Percentiles rank a stretch among this genome's conserved stretches.
Evolutionary conservation across 2,113 vertebrate genomes (phyloP).

Genomic region (Pluvialis apricaria): DNA sequence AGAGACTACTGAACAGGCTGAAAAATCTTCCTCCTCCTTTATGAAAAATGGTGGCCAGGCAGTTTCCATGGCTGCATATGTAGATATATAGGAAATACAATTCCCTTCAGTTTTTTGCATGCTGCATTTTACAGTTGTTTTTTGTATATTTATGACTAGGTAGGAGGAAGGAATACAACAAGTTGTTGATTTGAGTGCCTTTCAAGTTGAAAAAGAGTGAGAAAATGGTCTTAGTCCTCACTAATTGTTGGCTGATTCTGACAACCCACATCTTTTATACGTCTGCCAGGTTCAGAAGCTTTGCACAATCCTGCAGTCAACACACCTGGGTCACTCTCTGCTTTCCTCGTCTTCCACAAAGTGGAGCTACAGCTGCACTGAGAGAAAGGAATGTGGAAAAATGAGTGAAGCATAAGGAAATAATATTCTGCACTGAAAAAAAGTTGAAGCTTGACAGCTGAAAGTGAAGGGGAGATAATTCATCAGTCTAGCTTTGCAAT

Average conservation of each 20-base stretch:
- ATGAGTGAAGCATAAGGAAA: slow-evolving; percentile 1
- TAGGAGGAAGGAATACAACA: background rate
- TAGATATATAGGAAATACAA: background rate
- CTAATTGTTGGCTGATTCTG: background rate
- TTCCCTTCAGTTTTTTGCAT: background rate
- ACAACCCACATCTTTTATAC: background rate
- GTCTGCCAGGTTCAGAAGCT: background rate
- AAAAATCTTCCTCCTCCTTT: background rate
- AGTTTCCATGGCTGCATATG: background rate
- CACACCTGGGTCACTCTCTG: background rate
- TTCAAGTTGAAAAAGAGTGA: background rate
- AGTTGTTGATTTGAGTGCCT: background rate
- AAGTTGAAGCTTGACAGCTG: slow-evolving; percentile 49
- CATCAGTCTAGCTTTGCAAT: slow-evolving; percentile 12
- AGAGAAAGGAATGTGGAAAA: background rate
- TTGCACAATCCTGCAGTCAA: background rate
- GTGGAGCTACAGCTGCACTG: slow-evolving; percentile 74
- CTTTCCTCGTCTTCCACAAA: slow-evolving; percentile 69
- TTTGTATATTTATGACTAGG: background rate
- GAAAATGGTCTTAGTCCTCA: background rate
- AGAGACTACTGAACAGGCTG: background rate
- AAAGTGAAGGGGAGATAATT: slow-evolving; percentile 46
- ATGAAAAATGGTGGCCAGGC: background rate
- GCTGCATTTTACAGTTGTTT: background rate
- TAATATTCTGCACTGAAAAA: slow-evolving; percentile 32